A percentile compares a stretch with the other conserved stretches of the same genome.
Evolutionary conservation across 92 coral and sea anemone species (phyloP).

Genomic region (Epizoanthus fatuus): DNA sequence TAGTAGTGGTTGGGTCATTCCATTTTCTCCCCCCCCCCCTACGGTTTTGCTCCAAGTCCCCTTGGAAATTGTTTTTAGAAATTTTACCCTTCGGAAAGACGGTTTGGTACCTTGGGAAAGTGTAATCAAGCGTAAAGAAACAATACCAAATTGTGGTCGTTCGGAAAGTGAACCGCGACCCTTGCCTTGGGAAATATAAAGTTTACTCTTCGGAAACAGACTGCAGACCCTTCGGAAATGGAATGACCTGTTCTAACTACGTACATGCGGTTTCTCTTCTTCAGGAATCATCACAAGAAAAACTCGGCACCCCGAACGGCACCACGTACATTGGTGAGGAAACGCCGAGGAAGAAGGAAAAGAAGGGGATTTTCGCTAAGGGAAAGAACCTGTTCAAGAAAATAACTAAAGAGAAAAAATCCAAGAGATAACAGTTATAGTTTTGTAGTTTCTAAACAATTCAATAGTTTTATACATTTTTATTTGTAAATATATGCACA

Average conservation of each 20-base stretch:
- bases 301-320: slow-evolving; percentile 75
- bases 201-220: background rate
- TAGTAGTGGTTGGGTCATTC: no score
- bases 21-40: no score
- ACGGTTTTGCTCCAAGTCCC: no score
- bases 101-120: no score
- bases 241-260: background rate
- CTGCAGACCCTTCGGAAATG: background rate
- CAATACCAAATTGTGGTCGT: no score
- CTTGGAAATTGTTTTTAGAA: no score
- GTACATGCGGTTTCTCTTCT: background rate
- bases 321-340: slow-evolving; percentile 60
- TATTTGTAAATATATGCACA: no score
- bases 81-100: no score
- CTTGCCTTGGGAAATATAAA: no score
- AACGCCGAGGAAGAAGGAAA: slow-evolving; percentile 81
- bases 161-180: no score
- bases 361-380: slow-evolving; percentile 92
- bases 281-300: slow-evolving; percentile 77
- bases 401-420: slow-evolving; percentile 83
- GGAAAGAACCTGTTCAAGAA: slow-evolving; percentile 96
- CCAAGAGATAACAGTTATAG: slow-evolving; percentile 60
- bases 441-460: background rate
- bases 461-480: background rate
- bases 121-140: no score